Base-by-base conservation (phyloP, 53 echinoderm and acorn worm genomes). In the Arbacia lixula region DNA sequence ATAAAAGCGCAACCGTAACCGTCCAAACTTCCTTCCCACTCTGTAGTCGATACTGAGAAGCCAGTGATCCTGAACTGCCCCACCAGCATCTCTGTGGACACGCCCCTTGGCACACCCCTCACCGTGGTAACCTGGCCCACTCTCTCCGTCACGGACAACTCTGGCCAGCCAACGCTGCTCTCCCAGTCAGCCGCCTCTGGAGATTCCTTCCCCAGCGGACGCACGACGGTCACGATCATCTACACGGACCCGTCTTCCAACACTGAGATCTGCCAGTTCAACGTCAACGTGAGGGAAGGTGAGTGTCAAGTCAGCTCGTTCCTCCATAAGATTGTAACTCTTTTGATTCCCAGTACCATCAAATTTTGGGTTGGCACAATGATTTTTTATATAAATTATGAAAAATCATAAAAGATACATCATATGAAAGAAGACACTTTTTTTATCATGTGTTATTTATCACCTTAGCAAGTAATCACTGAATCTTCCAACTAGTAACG, bases 71-170 rank as follows among this genome's bases (percentile, higher is more conserved):
- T 14, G 11, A 71, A 46, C 71, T 87, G 84, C 84, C 91, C 91
- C 12, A 58, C 38, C 76, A 58, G 57, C 41, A 54, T 87, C 60
- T 24, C 57, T 19, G 51, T 54, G 26, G 26, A 65, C 25, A 65
- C 68, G 10, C 76, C 79, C 14, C 37, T 89, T 24, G 88, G 84
- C 31, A 61, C 60, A 10, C 26, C 86, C 73, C 62, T 84, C 25
- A 56, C 60, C 4, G 5, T 36, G 27, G 85, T 93, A 5, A 71
- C 63, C 33, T 93, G 88, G 88, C 54, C 26, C 22, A 39, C 33
- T 40, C 89, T 87, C 6, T 41, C 49, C 39, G 89, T 89, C 28
- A 36, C 71, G 8, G 93, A 93, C 71, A 88, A 93, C 74, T 90
- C 87, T 60, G 68, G 85, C 50, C 72, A 66, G 49, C 65, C 87